Percentiles rank a stretch among this genome's conserved stretches.
phyloP scores from a whole-genome alignment of 2,113 vertebrate genomes.

The Platichthys stellatus region DNA sequence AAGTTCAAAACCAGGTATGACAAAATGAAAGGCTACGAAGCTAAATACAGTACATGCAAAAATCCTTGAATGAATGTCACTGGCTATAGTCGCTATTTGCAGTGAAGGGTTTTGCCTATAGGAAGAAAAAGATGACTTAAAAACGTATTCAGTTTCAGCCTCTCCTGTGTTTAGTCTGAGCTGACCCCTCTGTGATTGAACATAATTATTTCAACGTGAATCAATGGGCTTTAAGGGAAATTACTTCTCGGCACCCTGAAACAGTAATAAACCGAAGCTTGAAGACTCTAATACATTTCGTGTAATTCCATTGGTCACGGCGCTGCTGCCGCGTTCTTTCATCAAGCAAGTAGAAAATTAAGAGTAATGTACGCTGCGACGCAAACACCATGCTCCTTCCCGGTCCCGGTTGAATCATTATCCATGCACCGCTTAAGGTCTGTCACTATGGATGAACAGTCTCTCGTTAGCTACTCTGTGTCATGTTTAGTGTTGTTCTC shows the following conservation, averaged over 20 bases:
- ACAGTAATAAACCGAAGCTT: constrained; percentile 48
- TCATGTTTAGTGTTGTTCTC: constrained; percentile 42
- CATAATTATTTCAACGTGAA: constrained; percentile 62
- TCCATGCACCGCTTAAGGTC: constrained; percentile 45
- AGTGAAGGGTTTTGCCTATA: constrained; percentile 41
- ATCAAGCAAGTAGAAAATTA: constrained; percentile 54
- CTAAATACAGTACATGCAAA: constrained; percentile 71
- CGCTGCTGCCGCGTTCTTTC: constrained; percentile 44
- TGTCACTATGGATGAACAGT: constrained; percentile 56
- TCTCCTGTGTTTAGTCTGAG: constrained; percentile 47
- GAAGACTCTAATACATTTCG: constrained; percentile 45
- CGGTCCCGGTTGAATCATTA: constrained; percentile 39
- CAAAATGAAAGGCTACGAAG: constrained; percentile 51
- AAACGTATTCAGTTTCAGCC: constrained; percentile 44
- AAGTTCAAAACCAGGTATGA: constrained; percentile 35
- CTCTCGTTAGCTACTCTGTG: constrained; percentile 46
- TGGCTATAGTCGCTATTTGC: constrained; percentile 54
- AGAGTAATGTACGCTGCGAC: constrained; percentile 59
- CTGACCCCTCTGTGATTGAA: constrained; percentile 54
- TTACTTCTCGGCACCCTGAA: constrained; percentile 56
- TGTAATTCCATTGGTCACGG: constrained; percentile 61
- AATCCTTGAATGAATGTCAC: constrained; percentile 48
- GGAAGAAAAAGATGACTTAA: constrained; percentile 41
- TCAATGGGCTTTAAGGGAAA: constrained; percentile 65
- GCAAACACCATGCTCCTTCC: constrained; percentile 51